These are phyloP conservation scores for Parochlus steinenii DNA, from an alignment of 2,888 invertebrate genomes.

Conservation along the genomic window DNA sequence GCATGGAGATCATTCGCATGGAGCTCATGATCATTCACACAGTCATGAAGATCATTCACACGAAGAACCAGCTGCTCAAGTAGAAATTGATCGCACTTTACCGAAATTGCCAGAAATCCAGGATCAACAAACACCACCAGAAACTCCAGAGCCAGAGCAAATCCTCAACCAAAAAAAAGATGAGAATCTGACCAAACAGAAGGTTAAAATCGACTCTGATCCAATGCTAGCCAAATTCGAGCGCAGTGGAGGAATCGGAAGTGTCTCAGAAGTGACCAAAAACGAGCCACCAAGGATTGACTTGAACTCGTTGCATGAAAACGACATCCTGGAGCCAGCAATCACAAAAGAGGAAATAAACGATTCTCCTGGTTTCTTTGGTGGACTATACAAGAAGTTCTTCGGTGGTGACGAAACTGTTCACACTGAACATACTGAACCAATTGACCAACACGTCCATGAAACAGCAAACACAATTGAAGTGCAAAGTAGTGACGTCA, in stretches of 20 bases:
- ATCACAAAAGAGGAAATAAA: neutral
- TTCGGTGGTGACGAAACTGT: constrained; percentile 3
- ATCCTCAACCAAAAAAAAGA: no score
- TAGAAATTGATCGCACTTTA: neutral
- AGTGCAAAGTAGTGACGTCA: constrained; percentile 3
- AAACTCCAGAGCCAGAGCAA: neutral
- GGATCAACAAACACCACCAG: neutral
- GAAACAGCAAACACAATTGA: no score
- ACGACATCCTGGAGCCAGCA: no score
- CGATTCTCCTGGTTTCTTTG: constrained; percentile 9
- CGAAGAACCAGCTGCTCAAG: neutral
- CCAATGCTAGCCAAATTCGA: no score
- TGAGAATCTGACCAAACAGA: no score
- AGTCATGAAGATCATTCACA: constrained; percentile 3
- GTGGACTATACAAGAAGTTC: constrained; percentile 5
- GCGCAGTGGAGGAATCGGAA: no score
- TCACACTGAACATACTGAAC: no score
- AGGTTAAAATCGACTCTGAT: no score
- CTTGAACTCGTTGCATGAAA: no score
- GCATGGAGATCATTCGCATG: constrained; percentile 1
- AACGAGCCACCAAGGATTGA: no score
- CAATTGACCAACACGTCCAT: neutral
- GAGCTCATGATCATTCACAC: neutral
- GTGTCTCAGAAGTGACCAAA: no score
- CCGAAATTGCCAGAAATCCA: constrained; percentile 2